A percentile compares a stretch with the other conserved stretches of the same genome.
Evolutionary conservation across 2,797 vertebrate species (phyloP).

Genomic region (Hozukius guyotensis): DNA sequence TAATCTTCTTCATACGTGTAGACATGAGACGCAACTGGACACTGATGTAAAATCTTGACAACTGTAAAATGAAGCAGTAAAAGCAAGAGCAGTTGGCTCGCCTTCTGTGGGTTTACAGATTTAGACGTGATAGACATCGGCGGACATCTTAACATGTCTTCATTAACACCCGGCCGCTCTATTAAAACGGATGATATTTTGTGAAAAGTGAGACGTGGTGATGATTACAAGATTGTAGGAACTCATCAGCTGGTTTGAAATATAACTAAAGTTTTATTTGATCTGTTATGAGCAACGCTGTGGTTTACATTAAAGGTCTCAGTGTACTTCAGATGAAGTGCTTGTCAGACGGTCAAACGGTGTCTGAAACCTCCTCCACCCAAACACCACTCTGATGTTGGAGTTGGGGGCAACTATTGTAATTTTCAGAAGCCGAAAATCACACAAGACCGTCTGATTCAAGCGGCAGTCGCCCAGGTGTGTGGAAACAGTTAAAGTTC

Average conservation of each 20-base stretch:
- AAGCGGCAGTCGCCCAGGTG: neutral
- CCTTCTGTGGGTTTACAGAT: constrained; percentile 40
- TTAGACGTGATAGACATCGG: constrained; percentile 51
- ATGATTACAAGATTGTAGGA: neutral
- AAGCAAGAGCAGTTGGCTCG: constrained; percentile 35
- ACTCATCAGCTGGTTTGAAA: neutral
- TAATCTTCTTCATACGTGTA: constrained; percentile 10
- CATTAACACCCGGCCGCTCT: constrained; percentile 42
- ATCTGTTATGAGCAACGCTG: neutral
- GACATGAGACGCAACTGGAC: constrained; percentile 47
- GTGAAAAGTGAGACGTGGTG: neutral
- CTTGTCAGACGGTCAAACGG: neutral
- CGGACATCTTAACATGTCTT: constrained; percentile 50
- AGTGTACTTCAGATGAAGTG: neutral
- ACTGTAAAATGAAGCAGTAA: constrained; percentile 49
- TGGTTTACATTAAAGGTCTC: constrained; percentile 1
- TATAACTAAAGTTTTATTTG: neutral
- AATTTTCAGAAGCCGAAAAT: neutral
- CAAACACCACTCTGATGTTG: neutral
- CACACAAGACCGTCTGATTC: neutral
- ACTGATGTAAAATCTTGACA: constrained; percentile 47
- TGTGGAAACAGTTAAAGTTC: neutral
- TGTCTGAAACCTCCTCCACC: neutral
- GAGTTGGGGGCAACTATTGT: neutral
- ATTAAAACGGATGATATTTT: constrained; percentile 27